Conservation (phyloP, 2,797 vertebrate species). For the Numenius phaeopus region DNA sequence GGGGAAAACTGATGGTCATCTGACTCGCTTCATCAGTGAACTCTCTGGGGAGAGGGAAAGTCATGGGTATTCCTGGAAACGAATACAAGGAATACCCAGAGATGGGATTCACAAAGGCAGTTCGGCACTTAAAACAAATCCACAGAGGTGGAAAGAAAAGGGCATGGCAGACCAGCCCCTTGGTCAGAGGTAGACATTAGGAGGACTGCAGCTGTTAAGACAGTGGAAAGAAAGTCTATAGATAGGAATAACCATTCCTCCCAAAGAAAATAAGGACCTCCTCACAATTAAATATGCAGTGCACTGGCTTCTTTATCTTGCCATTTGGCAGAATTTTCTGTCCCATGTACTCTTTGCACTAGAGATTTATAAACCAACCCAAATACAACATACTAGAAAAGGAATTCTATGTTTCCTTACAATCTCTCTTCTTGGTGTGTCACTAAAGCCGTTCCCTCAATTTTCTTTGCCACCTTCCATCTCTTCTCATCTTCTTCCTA, state of each 20-base stretch:
- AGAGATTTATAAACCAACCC: not conserved
- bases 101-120: not conserved
- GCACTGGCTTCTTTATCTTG: slow-evolving; percentile 34
- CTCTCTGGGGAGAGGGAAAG: not conserved
- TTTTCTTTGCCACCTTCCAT: not conserved
- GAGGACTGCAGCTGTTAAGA: not conserved
- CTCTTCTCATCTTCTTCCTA: not conserved
- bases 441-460: not conserved
- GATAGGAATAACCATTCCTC: not conserved
- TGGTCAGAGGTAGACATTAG: not conserved
- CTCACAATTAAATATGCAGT: not conserved
- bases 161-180: not conserved
- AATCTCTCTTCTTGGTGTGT: not conserved
- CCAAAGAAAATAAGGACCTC: not conserved
- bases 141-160: not conserved
- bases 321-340: slow-evolving; percentile 43
- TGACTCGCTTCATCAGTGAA: not conserved
- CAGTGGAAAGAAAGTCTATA: not conserved
- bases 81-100: not conserved
- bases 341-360: not conserved
- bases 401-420: not conserved
- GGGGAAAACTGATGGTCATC: slow-evolving; percentile 78
- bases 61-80: not conserved
- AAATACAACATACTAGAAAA: not conserved
- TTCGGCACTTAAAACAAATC: not conserved